Percentiles rank a stretch among this genome's conserved stretches.
Evolutionary conservation across 2,888 invertebrate genomes (phyloP).

Genomic region (Pammene aurita): DNA sequence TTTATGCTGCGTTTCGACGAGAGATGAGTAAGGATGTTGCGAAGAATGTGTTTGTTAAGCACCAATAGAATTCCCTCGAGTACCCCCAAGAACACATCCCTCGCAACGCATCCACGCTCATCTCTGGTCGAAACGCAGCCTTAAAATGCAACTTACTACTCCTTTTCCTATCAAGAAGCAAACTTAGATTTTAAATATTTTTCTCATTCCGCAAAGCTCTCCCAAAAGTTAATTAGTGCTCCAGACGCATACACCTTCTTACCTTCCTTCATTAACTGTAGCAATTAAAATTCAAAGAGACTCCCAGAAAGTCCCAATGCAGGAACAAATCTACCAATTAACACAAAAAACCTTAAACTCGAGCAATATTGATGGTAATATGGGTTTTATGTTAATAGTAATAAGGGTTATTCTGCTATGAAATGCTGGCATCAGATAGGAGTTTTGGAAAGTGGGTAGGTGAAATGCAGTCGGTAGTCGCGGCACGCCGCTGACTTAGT

Average conservation of each 20-base stretch:
- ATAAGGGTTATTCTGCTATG: not conserved
- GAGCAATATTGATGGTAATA: not conserved
- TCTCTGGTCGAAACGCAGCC: too few relatives aligned
- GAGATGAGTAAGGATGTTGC: too few relatives aligned
- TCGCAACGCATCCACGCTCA: too few relatives aligned
- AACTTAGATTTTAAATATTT: not conserved
- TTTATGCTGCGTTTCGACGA: too few relatives aligned
- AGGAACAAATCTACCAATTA: constrained; percentile 4
- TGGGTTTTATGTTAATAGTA: not conserved
- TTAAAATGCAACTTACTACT: too few relatives aligned
- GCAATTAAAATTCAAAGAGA: constrained; percentile 42
- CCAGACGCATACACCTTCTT: constrained; percentile 27
- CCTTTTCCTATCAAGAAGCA: not conserved
- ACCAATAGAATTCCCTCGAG: too few relatives aligned
- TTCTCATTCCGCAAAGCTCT: constrained; percentile 4
- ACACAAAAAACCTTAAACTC: not conserved
- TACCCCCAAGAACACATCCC: too few relatives aligned
- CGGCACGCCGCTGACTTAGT: constrained; percentile 74
- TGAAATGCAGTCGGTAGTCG: constrained; percentile 55
- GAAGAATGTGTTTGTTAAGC: too few relatives aligned
- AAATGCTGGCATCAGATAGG: not conserved
- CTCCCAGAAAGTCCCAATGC: constrained; percentile 29
- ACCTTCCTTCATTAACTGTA: constrained; percentile 38
- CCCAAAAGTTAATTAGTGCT: constrained; percentile 29
- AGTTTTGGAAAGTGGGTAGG: constrained; percentile 44